These are phyloP conservation scores for Heliconius sara DNA, from an alignment of 2,888 invertebrate species.

Conservation along the genomic window DNA sequence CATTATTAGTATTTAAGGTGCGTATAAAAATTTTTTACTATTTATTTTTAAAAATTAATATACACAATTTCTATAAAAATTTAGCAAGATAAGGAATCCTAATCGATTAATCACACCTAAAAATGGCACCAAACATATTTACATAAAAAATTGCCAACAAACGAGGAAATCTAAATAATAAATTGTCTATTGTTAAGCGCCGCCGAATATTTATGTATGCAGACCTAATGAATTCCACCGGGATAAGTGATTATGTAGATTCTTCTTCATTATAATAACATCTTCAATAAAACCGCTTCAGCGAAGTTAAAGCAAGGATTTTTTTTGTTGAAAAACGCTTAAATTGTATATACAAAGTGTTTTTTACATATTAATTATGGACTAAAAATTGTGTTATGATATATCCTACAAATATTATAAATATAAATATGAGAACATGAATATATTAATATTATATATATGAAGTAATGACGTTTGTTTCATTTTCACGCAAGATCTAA, in stretches of 20 bases:
- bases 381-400: no score
- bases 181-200: slow-evolving; percentile 78
- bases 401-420: no score
- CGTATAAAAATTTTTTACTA: no score
- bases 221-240: slow-evolving; percentile 75
- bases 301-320: neutral
- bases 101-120: slow-evolving; percentile 35
- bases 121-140: slow-evolving; percentile 54
- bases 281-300: slow-evolving; percentile 25
- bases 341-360: neutral
- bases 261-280: slow-evolving; percentile 36
- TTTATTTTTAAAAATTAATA: no score
- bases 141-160: slow-evolving; percentile 71
- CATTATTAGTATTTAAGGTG: no score
- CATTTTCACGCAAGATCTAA: no score
- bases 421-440: no score
- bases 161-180: slow-evolving; percentile 77
- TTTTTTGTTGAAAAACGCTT: neutral
- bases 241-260: slow-evolving; percentile 46
- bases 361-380: no score
- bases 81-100: neutral
- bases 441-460: no score
- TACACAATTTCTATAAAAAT: neutral
- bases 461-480: no score
- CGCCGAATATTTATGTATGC: slow-evolving; percentile 76